phyloP scores from a whole-genome alignment of 2,797 vertebrate species.

The Pseudocheirus occidentalis region DNA sequence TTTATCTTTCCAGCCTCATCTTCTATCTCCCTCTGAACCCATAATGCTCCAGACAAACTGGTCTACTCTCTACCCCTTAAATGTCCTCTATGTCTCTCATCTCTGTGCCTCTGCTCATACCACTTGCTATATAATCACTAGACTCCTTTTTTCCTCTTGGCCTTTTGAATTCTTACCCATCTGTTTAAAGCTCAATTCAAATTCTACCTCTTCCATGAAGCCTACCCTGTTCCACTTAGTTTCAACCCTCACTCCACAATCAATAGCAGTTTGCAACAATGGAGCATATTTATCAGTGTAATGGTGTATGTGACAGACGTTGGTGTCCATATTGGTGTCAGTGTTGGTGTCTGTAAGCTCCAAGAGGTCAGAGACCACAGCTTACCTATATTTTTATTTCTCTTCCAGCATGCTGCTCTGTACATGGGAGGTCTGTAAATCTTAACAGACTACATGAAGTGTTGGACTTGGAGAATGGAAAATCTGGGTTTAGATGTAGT shows the following conservation, averaged over 20 bases:
- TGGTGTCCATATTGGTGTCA: no score
- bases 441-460: neutral
- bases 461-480: neutral
- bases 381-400: neutral
- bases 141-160: neutral
- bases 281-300: neutral
- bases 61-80: slow-evolving; percentile 5
- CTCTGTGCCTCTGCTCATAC: neutral
- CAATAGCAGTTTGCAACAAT: neutral
- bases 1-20: neutral
- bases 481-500: neutral
- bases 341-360: neutral
- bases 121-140: neutral
- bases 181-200: neutral
- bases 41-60: neutral
- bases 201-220: neutral
- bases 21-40: neutral
- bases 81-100: neutral
- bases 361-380: neutral
- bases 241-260: neutral
- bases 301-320: neutral
- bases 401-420: neutral
- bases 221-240: neutral
- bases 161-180: neutral
- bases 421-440: neutral